Conservation (phyloP, 2,888 invertebrate species). For the Lymantria dispar region DNA sequence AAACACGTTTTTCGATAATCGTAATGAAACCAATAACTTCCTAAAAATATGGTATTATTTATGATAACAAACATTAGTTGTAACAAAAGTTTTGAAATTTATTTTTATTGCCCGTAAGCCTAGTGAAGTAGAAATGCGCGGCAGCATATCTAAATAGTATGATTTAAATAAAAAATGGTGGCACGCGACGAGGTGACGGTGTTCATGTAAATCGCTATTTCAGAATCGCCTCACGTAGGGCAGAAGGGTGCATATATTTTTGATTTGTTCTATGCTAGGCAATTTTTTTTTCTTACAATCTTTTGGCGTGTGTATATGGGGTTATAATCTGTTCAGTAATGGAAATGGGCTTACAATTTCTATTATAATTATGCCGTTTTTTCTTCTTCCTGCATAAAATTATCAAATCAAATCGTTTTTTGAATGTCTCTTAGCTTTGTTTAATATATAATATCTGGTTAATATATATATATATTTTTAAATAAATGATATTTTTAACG, state of each 20-base stretch:
- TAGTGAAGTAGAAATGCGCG: constrained; percentile 60
- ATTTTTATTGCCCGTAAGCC: constrained; percentile 45
- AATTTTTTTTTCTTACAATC: constrained; percentile 63
- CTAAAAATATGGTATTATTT: too few species aligned
- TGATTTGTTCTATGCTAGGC: constrained; percentile 77
- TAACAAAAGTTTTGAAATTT: constrained; percentile 5
- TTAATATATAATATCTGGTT: too few species aligned
- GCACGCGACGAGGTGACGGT: constrained; percentile 72
- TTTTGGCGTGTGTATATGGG: constrained; percentile 40
- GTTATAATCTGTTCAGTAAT: constrained; percentile 29
- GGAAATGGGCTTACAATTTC: constrained; percentile 23
- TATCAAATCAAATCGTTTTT: neutral
- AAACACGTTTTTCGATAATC: too few species aligned
- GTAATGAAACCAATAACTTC: too few species aligned
- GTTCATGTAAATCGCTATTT: constrained; percentile 70
- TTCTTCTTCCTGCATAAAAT: neutral
- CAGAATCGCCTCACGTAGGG: constrained; percentile 72
- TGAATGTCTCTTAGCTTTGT: too few species aligned
- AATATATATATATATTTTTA: too few species aligned
- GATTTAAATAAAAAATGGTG: constrained; percentile 80
- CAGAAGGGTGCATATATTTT: constrained; percentile 81
- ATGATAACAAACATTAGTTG: too few species aligned
- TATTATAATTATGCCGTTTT: constrained; percentile 3
- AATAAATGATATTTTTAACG: too few species aligned
- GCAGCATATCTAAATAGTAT: constrained; percentile 74